phyloP scores from a whole-genome alignment of 2,113 vertebrate genomes.

The Bolborhynchus lineola region DNA sequence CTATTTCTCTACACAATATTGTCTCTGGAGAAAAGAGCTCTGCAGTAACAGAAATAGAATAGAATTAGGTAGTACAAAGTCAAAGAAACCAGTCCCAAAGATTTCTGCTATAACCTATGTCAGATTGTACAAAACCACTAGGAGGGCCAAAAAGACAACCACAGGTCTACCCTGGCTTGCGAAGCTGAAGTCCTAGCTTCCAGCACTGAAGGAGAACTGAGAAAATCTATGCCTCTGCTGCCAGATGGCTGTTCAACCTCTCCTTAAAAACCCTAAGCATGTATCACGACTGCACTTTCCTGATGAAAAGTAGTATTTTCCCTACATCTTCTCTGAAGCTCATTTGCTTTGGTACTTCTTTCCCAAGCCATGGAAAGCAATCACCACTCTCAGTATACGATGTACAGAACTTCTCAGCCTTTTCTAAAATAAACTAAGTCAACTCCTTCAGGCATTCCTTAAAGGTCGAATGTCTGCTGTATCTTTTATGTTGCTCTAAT shows the following conservation, averaged over 20 bases:
- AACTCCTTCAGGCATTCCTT: not conserved
- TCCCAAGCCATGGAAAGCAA: not conserved
- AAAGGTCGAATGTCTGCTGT: not conserved
- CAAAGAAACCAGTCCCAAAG: not conserved
- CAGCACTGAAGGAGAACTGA: not conserved
- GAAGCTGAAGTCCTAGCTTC: not conserved
- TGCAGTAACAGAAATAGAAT: not conserved
- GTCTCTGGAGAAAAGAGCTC: not conserved
- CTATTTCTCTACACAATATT: not conserved
- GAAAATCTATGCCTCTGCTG: not conserved
- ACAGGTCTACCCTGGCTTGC: not conserved
- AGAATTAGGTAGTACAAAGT: not conserved
- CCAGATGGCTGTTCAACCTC: not conserved
- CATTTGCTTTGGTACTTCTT: not conserved
- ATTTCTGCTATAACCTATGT: not conserved
- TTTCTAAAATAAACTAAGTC: not conserved
- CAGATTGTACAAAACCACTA: not conserved
- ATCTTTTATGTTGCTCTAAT: not conserved
- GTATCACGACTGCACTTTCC: rapidly evolving
- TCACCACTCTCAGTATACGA: not conserved
- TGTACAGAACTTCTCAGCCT: not conserved
- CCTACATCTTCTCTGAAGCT: not conserved
- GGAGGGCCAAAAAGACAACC: not conserved
- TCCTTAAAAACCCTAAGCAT: not conserved
- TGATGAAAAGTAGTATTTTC: not conserved